phyloP scores from a whole-genome alignment of 2,888 invertebrate species.

The Himalopsyche tibetana region DNA sequence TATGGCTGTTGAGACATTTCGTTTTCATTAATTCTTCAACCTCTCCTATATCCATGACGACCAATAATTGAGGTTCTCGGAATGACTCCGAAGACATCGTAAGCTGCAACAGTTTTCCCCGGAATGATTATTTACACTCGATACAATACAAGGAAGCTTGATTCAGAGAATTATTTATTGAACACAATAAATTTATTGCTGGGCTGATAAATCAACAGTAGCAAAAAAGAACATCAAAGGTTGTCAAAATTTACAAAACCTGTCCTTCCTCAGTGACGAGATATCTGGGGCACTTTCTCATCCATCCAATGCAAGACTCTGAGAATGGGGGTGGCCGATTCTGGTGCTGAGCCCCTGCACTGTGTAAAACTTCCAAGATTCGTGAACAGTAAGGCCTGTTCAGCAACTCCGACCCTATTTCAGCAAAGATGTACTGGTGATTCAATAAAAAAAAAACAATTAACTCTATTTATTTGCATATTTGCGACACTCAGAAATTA shows the following conservation, averaged over 20 bases:
- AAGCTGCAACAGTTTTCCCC: conserved; percentile 18
- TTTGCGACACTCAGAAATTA: too few species aligned
- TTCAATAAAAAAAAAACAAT: conserved; percentile 54
- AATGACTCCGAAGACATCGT: conserved; percentile 6
- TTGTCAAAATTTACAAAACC: conserved; percentile 65
- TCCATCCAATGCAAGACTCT: conserved; percentile 70
- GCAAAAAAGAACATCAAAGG: too few species aligned
- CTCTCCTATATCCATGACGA: conserved; percentile 68
- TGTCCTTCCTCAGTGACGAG: conserved; percentile 67
- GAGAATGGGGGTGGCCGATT: conserved; percentile 66
- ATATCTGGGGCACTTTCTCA: conserved; percentile 66
- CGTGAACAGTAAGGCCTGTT: conserved; percentile 68
- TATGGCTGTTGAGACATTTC: conserved; percentile 67
- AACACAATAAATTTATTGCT: too few species aligned
- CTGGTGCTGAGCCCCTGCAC: conserved; percentile 67
- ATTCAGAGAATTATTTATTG: too few species aligned
- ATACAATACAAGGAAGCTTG: too few species aligned
- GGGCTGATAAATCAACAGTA: too few species aligned
- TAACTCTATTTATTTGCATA: conserved; percentile 23
- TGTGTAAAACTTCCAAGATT: conserved; percentile 48
- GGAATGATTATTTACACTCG: too few species aligned
- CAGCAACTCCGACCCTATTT: conserved; percentile 71
- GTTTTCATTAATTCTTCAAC: conserved; percentile 66
- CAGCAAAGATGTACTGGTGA: conserved; percentile 72
- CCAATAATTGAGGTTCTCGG: conserved; percentile 68